These are phyloP conservation scores for Speoplatyrhinus poulsoni DNA, from an alignment of 2,113 vertebrate species.

Conservation along the genomic window DNA sequence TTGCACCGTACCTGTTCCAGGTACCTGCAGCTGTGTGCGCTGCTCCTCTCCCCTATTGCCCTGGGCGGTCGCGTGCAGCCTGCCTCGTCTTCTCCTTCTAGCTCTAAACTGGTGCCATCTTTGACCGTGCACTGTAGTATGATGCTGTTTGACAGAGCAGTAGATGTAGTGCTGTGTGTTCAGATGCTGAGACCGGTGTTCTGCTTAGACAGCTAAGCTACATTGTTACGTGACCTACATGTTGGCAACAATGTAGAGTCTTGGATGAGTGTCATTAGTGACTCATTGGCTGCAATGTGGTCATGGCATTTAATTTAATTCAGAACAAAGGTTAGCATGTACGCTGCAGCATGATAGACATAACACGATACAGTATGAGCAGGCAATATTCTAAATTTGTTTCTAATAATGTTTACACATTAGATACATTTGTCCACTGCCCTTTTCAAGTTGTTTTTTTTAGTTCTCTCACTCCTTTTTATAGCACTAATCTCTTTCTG, in stretches of 20 bases:
- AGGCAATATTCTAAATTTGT: background rate
- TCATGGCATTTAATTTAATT: background rate
- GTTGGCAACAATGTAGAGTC: no score
- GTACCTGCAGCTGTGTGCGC: constrained; percentile 34
- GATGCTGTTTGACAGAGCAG: no score
- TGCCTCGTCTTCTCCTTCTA: constrained; percentile 6
- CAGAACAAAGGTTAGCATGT: background rate
- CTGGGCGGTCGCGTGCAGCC: constrained; percentile 53
- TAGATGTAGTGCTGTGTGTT: no score
- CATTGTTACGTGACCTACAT: no score
- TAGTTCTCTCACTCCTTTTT: constrained; percentile 32
- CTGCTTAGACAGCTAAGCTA: no score
- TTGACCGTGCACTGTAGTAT: no score
- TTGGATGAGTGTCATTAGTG: no score
- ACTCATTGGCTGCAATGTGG: no score
- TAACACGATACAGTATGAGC: background rate
- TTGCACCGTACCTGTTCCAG: constrained; percentile 55
- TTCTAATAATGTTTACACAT: constrained; percentile 7
- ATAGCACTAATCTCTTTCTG: constrained; percentile 46
- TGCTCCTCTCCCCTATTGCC: background rate
- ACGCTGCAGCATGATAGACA: background rate
- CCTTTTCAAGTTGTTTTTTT: constrained; percentile 41
- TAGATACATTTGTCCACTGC: constrained; percentile 6
- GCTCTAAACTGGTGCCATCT: background rate
- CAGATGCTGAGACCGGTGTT: no score